These are phyloP conservation scores for Apodemia mormo DNA, from an alignment of 2,888 invertebrate genomes.

Conservation along the genomic window DNA sequence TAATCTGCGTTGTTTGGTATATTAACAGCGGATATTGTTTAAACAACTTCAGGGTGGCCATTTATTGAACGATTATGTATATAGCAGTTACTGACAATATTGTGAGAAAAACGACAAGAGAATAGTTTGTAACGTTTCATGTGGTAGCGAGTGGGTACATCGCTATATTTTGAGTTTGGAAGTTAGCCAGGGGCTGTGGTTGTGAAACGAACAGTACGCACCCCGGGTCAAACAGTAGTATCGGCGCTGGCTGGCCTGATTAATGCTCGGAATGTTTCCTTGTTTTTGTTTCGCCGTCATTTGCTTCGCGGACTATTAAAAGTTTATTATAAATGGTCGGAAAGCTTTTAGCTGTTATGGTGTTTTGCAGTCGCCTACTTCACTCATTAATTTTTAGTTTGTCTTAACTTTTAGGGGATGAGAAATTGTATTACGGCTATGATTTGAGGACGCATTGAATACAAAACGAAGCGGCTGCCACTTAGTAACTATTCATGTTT, in stretches of 20 bases:
- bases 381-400: conserved; percentile 18
- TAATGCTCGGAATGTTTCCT: conserved; percentile 30
- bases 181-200: neutral
- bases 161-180: too few species aligned
- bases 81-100: too few species aligned
- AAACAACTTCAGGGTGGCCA: conserved; percentile 37
- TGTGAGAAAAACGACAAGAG: too few species aligned
- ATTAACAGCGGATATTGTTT: conserved; percentile 47
- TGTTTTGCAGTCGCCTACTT: conserved; percentile 11
- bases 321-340: conserved; percentile 27
- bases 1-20: conserved; percentile 61
- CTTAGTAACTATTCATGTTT: too few species aligned
- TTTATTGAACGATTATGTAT: neutral
- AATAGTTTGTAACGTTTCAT: neutral
- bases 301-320: conserved; percentile 28
- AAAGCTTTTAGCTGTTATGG: conserved; percentile 19
- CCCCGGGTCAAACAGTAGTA: conserved; percentile 33
- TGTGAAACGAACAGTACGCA: neutral
- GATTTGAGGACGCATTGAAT: neutral
- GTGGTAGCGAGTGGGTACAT: neutral
- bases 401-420: conserved; percentile 2
- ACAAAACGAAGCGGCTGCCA: neutral
- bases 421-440: neutral
- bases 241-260: conserved; percentile 41
- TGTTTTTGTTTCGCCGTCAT: conserved; percentile 28